Percentiles rank a stretch among this genome's conserved stretches.
These are phyloP conservation scores for Hyperoplus lanceolatus DNA, from an alignment of 2,797 vertebrate species.

Conservation along the genomic window DNA sequence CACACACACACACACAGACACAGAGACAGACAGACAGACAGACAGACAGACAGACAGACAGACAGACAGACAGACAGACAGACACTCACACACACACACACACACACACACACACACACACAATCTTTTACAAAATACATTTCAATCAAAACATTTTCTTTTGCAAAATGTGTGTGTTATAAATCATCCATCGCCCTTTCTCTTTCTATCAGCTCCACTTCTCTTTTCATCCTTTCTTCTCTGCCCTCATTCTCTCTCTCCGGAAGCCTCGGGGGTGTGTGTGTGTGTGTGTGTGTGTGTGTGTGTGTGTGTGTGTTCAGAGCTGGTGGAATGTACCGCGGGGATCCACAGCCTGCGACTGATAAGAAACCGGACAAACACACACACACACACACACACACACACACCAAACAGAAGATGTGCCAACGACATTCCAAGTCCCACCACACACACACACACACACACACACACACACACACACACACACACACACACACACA, in stretches of 20 bases:
- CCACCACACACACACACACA: too few relatives aligned
- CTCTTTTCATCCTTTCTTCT: constrained; percentile 6
- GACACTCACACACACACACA: too few relatives aligned
- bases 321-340: constrained; percentile 79
- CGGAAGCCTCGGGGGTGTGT: constrained; percentile 4
- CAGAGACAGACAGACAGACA: too few relatives aligned
- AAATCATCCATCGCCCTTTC: neutral
- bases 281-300: constrained; percentile 27
- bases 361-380: constrained; percentile 68
- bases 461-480: too few relatives aligned
- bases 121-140: neutral
- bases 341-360: constrained; percentile 75
- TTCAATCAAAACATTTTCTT: neutral
- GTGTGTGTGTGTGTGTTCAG: constrained; percentile 62
- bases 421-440: constrained; percentile 51
- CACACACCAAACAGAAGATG: constrained; percentile 44
- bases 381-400: constrained; percentile 37
- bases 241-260: constrained; percentile 49
- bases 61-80: too few relatives aligned
- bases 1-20: too few relatives aligned
- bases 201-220: constrained; percentile 30
- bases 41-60: too few relatives aligned
- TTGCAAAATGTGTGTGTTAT: too few relatives aligned
- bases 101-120: too few relatives aligned
- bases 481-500: too few relatives aligned